phyloP scores from a whole-genome alignment of 2,888 invertebrate species.

The Exephanes ischioxanthus region DNA sequence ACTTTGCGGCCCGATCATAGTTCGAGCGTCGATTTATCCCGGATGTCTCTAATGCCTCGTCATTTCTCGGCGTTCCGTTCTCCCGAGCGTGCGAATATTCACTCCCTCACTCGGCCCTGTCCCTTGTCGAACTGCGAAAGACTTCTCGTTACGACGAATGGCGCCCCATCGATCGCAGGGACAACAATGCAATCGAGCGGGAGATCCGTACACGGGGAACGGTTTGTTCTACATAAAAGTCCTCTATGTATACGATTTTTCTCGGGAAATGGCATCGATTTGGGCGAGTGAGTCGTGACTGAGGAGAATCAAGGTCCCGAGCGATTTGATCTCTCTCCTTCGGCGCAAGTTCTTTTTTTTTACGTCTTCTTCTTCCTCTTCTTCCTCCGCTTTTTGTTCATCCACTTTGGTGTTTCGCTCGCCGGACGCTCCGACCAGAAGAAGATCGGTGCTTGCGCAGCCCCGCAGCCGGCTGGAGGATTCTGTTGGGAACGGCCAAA shows the following conservation, averaged over 20 bases:
- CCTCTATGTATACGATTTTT: slow-evolving; percentile 51
- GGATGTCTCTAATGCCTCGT: not conserved
- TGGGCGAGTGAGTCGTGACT: slow-evolving; percentile 43
- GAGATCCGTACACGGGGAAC: slow-evolving; percentile 13
- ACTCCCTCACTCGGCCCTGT: slow-evolving; percentile 11
- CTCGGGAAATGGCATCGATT: slow-evolving; percentile 40
- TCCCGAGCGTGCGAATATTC: slow-evolving; percentile 3
- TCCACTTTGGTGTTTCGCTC: not conserved
- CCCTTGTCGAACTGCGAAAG: slow-evolving; percentile 9
- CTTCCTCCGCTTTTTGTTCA: slow-evolving; percentile 17
- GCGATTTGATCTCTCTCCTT: slow-evolving; percentile 45
- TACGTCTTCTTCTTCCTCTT: slow-evolving; percentile 3
- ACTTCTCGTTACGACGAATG: slow-evolving; percentile 44
- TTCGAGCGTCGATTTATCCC: not conserved
- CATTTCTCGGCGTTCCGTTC: not conserved
- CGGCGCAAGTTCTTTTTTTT: not conserved
- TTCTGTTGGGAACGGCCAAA: slow-evolving; percentile 41
- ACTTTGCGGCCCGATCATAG: not conserved
- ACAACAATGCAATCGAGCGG: slow-evolving; percentile 18
- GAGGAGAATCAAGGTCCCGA: slow-evolving; percentile 58
- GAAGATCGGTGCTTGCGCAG: not conserved
- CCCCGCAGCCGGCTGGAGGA: slow-evolving; percentile 16
- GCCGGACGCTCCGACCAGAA: slow-evolving; percentile 20
- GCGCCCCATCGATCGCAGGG: slow-evolving; percentile 36
- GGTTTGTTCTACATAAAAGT: slow-evolving; percentile 54